Evolutionary conservation across 2,888 invertebrate species (phyloP), one percentile per base, ranked within the genome.

Genomic region (Gordius sp.): DNA sequence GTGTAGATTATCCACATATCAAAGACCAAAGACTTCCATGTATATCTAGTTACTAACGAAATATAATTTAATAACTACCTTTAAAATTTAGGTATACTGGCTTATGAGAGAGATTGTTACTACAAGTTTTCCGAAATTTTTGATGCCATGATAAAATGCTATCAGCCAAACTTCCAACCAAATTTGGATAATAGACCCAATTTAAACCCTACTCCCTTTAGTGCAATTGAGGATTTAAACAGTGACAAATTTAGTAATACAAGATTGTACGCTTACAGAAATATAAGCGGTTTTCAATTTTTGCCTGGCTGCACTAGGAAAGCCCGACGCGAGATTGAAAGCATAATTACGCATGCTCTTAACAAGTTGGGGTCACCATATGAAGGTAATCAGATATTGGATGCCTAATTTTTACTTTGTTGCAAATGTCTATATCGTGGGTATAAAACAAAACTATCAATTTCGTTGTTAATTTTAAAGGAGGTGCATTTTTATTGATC

Each of bases 31-130:
- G 23, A 23, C 4, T 20, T n/a, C 47, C 47, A 4, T 18, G 47
- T 47, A 47, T n/a, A n/a, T n/a, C n/a, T n/a, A n/a, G n/a, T n/a
- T n/a, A n/a, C n/a, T n/a, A n/a, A n/a, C n/a, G n/a, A n/a, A n/a
- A n/a, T n/a, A n/a, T n/a, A n/a, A n/a, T n/a, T n/a, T n/a, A n/a
- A n/a, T n/a, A n/a, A n/a, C n/a, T n/a, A n/a, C n/a, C n/a, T n/a
- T n/a, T n/a, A n/a, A 33, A 33, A 8, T 33, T 13, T 33, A 47
- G 47, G 20, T 20, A 47, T 47, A 8, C 4, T 47, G 47, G 47
- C 47, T 47, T 47, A n/a, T 20, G 47, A 47, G 47, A 23, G n/a
- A n/a, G 47, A 47, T 47, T 47, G 47, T 20, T 47, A n/a, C 47
- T 47, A 47, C 47, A 4, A 4, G 20, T 47, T 47, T 8, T 8